These are phyloP conservation scores for Antennarius maculatus DNA, from an alignment of 2,797 vertebrate genomes.

Conservation along the genomic window DNA sequence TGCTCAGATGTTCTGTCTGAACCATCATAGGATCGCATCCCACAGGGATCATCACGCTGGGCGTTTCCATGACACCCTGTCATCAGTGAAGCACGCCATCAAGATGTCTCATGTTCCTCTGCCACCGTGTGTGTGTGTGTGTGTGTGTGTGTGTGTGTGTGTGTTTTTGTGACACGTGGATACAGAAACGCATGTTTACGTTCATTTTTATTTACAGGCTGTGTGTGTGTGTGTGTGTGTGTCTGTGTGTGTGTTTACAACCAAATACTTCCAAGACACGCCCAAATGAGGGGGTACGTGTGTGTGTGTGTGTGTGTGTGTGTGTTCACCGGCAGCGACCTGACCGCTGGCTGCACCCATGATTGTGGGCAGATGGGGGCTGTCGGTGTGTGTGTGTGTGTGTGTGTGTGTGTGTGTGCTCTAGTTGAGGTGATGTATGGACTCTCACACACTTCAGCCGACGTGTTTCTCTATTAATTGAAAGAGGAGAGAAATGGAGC, in stretches of 20 bases:
- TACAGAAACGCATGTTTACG: slow-evolving; percentile 22
- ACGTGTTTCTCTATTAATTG: slow-evolving; percentile 77
- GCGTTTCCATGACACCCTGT: slow-evolving; percentile 80
- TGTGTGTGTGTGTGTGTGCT: slow-evolving; percentile 47
- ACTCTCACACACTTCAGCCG: slow-evolving; percentile 66
- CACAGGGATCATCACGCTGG: slow-evolving; percentile 56
- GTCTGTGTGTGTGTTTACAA: slow-evolving; percentile 20
- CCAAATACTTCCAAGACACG: slow-evolving; percentile 19
- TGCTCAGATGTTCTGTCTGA: slow-evolving; percentile 68
- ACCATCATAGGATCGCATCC: slow-evolving; percentile 68
- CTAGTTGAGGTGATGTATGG: slow-evolving; percentile 82
- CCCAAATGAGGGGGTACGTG: neutral
- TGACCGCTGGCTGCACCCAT: slow-evolving; percentile 83
- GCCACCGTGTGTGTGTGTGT: slow-evolving; percentile 35
- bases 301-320: slow-evolving; percentile 37
- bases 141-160: slow-evolving; percentile 21
- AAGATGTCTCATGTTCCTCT: slow-evolving; percentile 72
- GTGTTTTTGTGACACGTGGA: slow-evolving; percentile 2
- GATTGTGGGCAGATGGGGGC: slow-evolving; percentile 83
- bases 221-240: slow-evolving; percentile 7
- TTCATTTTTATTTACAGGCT: slow-evolving; percentile 34
- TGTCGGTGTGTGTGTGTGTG: slow-evolving; percentile 50
- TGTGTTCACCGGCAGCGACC: slow-evolving; percentile 52
- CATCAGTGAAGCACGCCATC: slow-evolving; percentile 60
- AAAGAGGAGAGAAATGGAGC: slow-evolving; percentile 62